Evolutionary conservation across 1,140 invertebrate species (phyloP), one percentile per base, ranked within the genome.

Genomic region (Papilio polyxenes): DNA sequence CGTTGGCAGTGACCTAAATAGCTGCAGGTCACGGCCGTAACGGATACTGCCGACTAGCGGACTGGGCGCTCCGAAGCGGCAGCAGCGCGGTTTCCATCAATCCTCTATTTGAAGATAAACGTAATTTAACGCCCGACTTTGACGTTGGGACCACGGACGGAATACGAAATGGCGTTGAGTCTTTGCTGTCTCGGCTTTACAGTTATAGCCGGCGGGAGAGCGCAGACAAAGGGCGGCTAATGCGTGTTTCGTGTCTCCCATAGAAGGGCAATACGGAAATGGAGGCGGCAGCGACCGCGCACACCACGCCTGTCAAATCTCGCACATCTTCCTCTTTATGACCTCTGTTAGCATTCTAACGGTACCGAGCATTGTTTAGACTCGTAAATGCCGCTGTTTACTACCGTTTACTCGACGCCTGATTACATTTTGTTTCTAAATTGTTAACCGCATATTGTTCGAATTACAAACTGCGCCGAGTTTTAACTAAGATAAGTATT

Each of bases 1-100:
- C 82, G 89, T 82, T 88, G 92, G 87, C 92, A 92, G 87, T 93
- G 92, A 92, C 91, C 92, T 86, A 90, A 89, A 89, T 92, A 89
- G 89, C 81, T 87, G 86, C 82, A 90, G 92, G 92, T 93, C 90
- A 92, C 75, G 92, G 92, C 75, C 91, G 84, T 82, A 84, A 81
- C 87, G 81, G 82, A 88, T 17, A 37, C 31, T 9, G 23, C 31
- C 85, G 85, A 85, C 83, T 87, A 88, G 89, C 88, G 92, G 87
- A 88, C 81, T 81, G 82, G 49, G 80, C 76, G 75, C 44, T 76
- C 13, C 53, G 81, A 77, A 80, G 83, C 84, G 75, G 80, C 76
- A 80, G 17, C 83, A 80, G 44, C 74, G 72, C 31, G 49, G 79
- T 59, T 53, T 37, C 65, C 80, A 75, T 84, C 84, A 85, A 85